phyloP scores from a whole-genome alignment of 1,140 invertebrate genomes.

The Berghia stephanieae region DNA sequence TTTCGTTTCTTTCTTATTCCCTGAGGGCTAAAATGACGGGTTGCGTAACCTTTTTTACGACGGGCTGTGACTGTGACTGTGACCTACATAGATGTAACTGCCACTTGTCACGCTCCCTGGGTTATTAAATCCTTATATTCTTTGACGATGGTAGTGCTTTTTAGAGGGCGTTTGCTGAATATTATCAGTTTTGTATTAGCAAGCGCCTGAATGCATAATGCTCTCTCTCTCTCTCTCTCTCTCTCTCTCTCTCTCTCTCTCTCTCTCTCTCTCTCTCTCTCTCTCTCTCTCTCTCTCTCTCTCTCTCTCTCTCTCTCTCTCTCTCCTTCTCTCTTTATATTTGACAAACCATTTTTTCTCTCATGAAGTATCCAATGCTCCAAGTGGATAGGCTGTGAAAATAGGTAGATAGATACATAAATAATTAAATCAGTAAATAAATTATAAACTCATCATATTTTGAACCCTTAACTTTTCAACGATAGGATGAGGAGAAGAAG shows the following conservation, averaged over 20 bases:
- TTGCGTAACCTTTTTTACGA: neutral
- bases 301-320: neutral
- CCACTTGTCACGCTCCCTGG: neutral
- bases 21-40: neutral
- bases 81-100: neutral
- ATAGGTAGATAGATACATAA: neutral
- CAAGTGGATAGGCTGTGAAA: neutral
- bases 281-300: constrained; percentile 10
- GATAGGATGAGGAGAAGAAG: too few relatives aligned
- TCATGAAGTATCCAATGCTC: too few relatives aligned
- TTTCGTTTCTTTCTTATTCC: too few relatives aligned
- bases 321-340: neutral
- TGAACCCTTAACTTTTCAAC: constrained; percentile 2
- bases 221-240: constrained; percentile 1
- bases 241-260: neutral
- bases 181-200: neutral
- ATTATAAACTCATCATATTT: neutral
- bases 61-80: neutral
- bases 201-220: neutral
- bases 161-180: constrained; percentile 4
- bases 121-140: neutral
- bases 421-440: neutral
- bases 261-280: constrained; percentile 8
- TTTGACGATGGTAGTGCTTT: constrained; percentile 3
- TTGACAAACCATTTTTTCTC: neutral